Evolutionary conservation across 1,140 invertebrate species (phyloP).

Genomic region (Calliphora vicina): DNA sequence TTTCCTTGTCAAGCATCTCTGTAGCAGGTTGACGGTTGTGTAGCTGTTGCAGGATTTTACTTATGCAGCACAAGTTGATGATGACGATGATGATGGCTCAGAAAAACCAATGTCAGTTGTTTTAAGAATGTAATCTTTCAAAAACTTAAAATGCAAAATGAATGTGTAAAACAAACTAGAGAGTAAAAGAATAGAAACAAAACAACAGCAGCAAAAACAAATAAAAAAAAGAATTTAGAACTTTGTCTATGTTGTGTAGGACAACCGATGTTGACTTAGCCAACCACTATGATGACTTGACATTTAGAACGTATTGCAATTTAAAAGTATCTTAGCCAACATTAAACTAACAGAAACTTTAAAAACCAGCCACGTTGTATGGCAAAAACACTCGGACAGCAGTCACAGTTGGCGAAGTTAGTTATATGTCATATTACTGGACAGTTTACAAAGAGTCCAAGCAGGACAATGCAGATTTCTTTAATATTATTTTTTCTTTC

Average conservation of each 20-base stretch:
- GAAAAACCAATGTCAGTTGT: conserved; percentile 8
- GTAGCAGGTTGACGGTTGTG: neutral
- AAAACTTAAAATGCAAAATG: conserved; percentile 9
- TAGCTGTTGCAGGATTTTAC: neutral
- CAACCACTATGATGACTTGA: neutral
- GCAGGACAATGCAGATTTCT: neutral
- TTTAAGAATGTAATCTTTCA: conserved; percentile 14
- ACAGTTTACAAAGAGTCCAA: neutral
- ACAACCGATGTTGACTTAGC: neutral
- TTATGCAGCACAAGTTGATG: neutral
- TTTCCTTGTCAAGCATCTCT: neutral
- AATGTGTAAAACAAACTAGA: neutral
- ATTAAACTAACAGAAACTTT: neutral
- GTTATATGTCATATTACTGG: conserved; percentile 7
- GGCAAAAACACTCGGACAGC: neutral
- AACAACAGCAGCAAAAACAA: too few relatives aligned
- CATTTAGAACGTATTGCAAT: neutral
- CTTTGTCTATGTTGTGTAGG: conserved; percentile 4
- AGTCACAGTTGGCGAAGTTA: neutral
- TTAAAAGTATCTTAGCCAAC: neutral
- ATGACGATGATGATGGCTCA: neutral
- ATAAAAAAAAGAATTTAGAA: neutral
- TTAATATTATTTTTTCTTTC: neutral
- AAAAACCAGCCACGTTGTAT: neutral
- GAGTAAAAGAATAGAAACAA: neutral